Evolutionary conservation across 2,797 vertebrate genomes (phyloP).

Genomic region (Gouania willdenowi): DNA sequence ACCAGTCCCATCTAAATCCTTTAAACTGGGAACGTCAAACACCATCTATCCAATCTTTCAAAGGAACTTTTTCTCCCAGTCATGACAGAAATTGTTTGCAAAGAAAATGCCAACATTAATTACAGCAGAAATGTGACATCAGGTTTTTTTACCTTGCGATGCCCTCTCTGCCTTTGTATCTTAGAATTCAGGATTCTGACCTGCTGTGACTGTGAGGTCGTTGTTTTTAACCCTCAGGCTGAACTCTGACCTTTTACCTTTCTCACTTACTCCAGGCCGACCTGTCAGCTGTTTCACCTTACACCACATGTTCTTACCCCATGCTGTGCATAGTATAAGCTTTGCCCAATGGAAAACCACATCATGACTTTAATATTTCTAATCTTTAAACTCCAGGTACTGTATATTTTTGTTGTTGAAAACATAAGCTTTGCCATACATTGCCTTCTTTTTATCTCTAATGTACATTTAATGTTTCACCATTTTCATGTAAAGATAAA

Average conservation of each 20-base stretch:
- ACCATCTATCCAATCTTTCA: constrained; percentile 33
- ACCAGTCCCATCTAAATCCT: constrained; percentile 12
- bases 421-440: no score
- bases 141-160: constrained; percentile 7
- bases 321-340: constrained; percentile 20
- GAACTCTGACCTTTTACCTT: constrained; percentile 52
- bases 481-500: no score
- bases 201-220: constrained; percentile 21
- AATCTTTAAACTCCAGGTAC: no score
- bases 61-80: constrained; percentile 22
- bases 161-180: constrained; percentile 4
- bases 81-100: constrained; percentile 38
- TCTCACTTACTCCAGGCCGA: constrained; percentile 41
- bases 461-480: no score
- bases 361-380: no score
- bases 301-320: constrained; percentile 47
- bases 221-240: constrained; percentile 28
- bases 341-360: no score
- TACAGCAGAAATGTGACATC: constrained; percentile 21
- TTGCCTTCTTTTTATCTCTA: no score
- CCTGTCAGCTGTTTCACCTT: constrained; percentile 41
- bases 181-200: constrained; percentile 19
- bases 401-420: no score
- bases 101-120: constrained; percentile 28
- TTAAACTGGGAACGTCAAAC: constrained; percentile 50